A percentile compares a stretch with the other conserved stretches of the same genome.
These are phyloP conservation scores for Psilopsiagon aymara DNA, from an alignment of 2,113 vertebrate species.

Conservation along the genomic window DNA sequence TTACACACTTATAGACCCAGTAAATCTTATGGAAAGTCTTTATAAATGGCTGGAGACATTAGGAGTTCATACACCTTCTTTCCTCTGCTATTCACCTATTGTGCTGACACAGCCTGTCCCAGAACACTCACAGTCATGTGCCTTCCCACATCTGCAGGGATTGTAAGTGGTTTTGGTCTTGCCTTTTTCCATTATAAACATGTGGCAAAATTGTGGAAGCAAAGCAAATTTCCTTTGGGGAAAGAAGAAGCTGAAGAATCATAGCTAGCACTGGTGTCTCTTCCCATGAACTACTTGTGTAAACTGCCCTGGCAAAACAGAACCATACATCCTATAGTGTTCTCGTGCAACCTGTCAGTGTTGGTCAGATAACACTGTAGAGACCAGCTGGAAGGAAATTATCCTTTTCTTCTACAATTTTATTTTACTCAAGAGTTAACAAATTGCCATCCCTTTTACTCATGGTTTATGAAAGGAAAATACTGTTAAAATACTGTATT, in stretches of 20 bases:
- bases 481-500: background rate
- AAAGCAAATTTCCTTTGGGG: background rate
- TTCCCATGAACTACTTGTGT: background rate
- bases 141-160: background rate
- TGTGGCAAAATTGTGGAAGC: background rate
- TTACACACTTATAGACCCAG: conserved; percentile 44
- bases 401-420: background rate
- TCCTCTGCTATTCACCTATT: background rate
- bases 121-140: background rate
- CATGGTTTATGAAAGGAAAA: background rate
- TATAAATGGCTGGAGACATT: background rate
- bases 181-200: background rate
- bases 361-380: background rate
- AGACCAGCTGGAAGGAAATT: background rate
- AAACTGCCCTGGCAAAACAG: background rate
- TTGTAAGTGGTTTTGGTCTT: background rate
- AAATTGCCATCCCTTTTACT: background rate
- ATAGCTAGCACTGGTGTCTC: background rate
- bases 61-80: background rate
- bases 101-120: background rate
- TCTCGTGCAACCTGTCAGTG: background rate
- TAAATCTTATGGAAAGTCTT: conserved; percentile 30
- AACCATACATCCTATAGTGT: background rate
- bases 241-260: background rate
- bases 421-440: background rate